Base-by-base conservation (phyloP, 2,797 vertebrate species). In the Sebastes nivosus region DNA sequence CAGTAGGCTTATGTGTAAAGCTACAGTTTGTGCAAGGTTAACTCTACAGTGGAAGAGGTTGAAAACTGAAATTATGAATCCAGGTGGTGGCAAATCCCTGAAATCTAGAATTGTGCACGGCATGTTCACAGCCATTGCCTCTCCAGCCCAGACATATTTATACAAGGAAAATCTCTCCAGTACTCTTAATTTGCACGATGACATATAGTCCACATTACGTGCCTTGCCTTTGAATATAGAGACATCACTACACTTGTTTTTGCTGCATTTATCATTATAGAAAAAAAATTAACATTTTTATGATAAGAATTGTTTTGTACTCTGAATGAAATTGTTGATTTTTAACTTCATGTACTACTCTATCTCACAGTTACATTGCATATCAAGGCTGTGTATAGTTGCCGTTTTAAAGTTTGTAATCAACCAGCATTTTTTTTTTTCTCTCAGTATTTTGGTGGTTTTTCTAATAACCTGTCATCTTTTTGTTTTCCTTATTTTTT, bases 331-430 rank as follows among this genome's bases (percentile, higher is more conserved):
- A 96, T 97, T 97, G 95, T 97, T 98, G 97, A 98, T 99, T 98
- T 99, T 98, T 98, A 98, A 97, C 96, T 95, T 97, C 95, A 97
- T 98, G 97, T 98, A 97, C 97, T 98, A 96, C 96, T 98, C 97
- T 97, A 96, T 98, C 97, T 98, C 97, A 97, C 97, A 97, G 97
- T 99, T 99, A 98, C 98, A 97, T 97, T 96, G 97, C 97, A 97
- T 99, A 99, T 98, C 97, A 97, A 98, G 97, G 97, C 98, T 99
- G 97, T 99, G 97, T 99, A 99, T 99, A 99, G 97, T 98, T 97
- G 97, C 97, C 96, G 97, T 97, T 98, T 97, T 95, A 97, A 96
- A 97, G 93, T 96, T 98, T 98, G 97, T 99, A 99, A 99, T 98
- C 98, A 96, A 97, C 97, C 97, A 98, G 97, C 97, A 96, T 97